Evolutionary conservation across 2,113 vertebrate species (phyloP), one percentile per base, ranked within the genome.

Genomic region (Percopsis transmontana): DNA sequence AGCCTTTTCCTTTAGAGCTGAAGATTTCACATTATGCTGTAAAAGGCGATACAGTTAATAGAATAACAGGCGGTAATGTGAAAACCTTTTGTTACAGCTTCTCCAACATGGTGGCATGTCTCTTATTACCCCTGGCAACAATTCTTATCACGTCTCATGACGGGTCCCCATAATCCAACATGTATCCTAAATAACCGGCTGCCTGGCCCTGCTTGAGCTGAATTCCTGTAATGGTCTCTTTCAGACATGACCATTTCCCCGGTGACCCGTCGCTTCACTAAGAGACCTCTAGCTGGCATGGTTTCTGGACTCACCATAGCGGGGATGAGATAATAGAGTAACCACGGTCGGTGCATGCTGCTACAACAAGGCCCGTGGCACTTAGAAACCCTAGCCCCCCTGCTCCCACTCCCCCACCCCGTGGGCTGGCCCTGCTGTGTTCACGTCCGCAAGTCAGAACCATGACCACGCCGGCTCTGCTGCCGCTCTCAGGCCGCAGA

Each of bases 401-500:
- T 1, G n/a, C 6, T 18, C 40, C 23, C 52, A 74, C 40, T 16
- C 50, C 63, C 74, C 55, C 55, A 38, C 16, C 14, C 10, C 76
- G 56, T 16, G 5, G 33, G 27, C 38, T 14, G 5, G 1, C 18
- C 52, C 56, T 27, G 70, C 56, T 27, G 70, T 18, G 41, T 70
- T 54, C 68, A 52, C 2, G 16, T 39, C 54, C 33, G 52, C 50
- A 51, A 72, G 2, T 44, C 57, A 48, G 19, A 74, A 93, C 68
- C 79, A 98, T 99, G 97, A 97, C 96, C 45, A 94, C 96, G 47
- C 97, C 97, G 44, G 94, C 96, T 68, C 92, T 98, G 83, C 90
- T 98, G 89, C 96, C 97, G n/a, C 91, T 99, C 42, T 97, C 96
- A 52, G 96, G 97, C 81, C 94, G 97, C 71, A 89, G 97, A 89